These are phyloP conservation scores for Haliclona indistincta DNA, from an alignment of 37 sponge, comb jelly and placozoan species.

Conservation along the genomic window DNA sequence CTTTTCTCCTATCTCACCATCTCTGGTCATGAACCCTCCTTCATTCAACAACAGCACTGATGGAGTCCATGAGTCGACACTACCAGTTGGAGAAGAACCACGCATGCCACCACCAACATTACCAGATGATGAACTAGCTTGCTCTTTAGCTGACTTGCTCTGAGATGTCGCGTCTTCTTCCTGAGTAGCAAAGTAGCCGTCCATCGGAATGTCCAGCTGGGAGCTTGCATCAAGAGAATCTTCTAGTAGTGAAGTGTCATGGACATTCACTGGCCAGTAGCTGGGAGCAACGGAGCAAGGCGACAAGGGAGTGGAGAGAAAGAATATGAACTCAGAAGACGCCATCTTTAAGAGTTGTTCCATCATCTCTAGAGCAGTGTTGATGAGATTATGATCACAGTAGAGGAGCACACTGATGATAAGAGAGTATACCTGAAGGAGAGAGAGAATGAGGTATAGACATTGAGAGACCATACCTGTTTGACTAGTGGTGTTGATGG, in stretches of 20 bases:
- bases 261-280: neutral
- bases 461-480: neutral
- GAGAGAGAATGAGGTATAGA: neutral
- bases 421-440: constrained; percentile 32
- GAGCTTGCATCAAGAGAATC: neutral
- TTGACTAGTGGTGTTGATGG: constrained; percentile 2
- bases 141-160: neutral
- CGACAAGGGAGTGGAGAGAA: constrained; percentile 29
- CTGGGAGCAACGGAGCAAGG: neutral
- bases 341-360: constrained; percentile 20
- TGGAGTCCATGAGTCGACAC: neutral
- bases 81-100: neutral
- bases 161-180: neutral
- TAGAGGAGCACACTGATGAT: constrained; percentile 28
- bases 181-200: constrained; percentile 19
- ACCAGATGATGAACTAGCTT: neutral
- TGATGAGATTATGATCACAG: constrained; percentile 27
- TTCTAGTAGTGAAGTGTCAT: neutral
- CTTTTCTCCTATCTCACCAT: too few species aligned
- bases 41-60: neutral
- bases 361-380: constrained; percentile 36
- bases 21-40: neutral
- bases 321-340: constrained; percentile 8
- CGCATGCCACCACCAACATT: neutral
- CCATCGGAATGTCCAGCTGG: constrained; percentile 8